These are phyloP conservation scores for Eupeodes latifasciatus DNA, from an alignment of 2,888 invertebrate species.

Conservation along the genomic window DNA sequence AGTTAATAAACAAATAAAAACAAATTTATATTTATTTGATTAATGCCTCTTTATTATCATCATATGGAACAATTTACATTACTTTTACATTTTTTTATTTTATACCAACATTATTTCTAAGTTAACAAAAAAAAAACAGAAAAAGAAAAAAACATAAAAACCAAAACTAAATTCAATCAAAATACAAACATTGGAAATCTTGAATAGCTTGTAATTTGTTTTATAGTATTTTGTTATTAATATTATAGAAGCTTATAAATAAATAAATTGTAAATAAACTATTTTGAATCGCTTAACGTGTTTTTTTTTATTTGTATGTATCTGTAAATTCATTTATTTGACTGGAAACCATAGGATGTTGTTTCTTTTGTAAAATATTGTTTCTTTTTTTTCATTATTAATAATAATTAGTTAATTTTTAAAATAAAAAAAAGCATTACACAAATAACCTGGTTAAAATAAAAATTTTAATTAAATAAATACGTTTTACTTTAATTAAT, in stretches of 20 bases:
- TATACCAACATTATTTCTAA: slow-evolving; percentile 67
- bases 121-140: slow-evolving; percentile 43
- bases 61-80: slow-evolving; percentile 75
- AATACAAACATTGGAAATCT: slow-evolving; percentile 31
- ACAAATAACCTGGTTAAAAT: slow-evolving; percentile 1
- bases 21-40: slow-evolving; percentile 60
- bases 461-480: slow-evolving; percentile 49
- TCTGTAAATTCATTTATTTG: slow-evolving; percentile 71
- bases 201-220: slow-evolving; percentile 23
- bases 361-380: slow-evolving; percentile 45
- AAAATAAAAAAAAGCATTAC: slow-evolving; percentile 50
- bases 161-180: slow-evolving; percentile 26
- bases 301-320: slow-evolving; percentile 5
- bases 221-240: neutral
- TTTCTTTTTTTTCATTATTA: neutral
- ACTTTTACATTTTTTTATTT: slow-evolving; percentile 61
- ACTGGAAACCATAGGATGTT: slow-evolving; percentile 75
- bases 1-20: neutral
- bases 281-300: slow-evolving; percentile 64
- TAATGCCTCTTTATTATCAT: slow-evolving; percentile 75
- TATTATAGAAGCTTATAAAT: slow-evolving; percentile 12
- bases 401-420: slow-evolving; percentile 13
- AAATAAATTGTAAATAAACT: slow-evolving; percentile 53
- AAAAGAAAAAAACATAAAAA: slow-evolving; percentile 38
- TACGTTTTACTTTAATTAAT: slow-evolving; percentile 49